Percentiles rank a stretch among this genome's conserved stretches.
Conservation (phyloP, 2,797 vertebrate genomes). For the Macropus fuliginosus region DNA sequence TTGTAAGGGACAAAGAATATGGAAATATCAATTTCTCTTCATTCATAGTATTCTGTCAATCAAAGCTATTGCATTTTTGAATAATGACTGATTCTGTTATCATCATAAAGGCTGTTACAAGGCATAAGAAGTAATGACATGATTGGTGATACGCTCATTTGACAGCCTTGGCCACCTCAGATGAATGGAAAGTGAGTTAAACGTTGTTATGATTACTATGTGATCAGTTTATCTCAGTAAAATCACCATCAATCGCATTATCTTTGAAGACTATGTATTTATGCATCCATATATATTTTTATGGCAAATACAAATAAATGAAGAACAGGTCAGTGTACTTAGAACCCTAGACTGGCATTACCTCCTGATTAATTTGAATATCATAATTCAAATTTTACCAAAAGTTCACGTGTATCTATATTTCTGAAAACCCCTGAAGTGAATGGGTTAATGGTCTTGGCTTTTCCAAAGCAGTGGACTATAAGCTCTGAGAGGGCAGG, state of each 20-base stretch:
- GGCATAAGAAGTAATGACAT: neutral
- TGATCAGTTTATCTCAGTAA: neutral
- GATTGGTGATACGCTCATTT: neutral
- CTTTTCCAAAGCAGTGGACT: neutral
- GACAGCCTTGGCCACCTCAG: neutral
- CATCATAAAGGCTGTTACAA: neutral
- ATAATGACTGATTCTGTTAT: neutral
- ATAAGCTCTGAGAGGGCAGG: no score
- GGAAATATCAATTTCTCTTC: neutral
- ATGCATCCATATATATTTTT: neutral
- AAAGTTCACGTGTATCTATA: neutral
- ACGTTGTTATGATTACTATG: neutral
- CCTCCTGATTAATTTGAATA: neutral
- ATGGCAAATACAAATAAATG: neutral
- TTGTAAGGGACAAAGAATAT: neutral
- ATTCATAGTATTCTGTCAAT: slow-evolving; percentile 6
- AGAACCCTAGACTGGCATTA: neutral
- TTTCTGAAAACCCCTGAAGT: neutral
- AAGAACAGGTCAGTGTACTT: neutral
- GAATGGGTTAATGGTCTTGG: neutral
- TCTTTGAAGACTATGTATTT: neutral
- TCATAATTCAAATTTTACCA: neutral
- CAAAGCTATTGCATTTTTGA: neutral
- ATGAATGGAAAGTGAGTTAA: neutral
- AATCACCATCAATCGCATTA: neutral